Evolutionary conservation across 2,113 vertebrate genomes (phyloP), one percentile per base, ranked within the genome.

Genomic region (Periophthalmodon schlosseri): DNA sequence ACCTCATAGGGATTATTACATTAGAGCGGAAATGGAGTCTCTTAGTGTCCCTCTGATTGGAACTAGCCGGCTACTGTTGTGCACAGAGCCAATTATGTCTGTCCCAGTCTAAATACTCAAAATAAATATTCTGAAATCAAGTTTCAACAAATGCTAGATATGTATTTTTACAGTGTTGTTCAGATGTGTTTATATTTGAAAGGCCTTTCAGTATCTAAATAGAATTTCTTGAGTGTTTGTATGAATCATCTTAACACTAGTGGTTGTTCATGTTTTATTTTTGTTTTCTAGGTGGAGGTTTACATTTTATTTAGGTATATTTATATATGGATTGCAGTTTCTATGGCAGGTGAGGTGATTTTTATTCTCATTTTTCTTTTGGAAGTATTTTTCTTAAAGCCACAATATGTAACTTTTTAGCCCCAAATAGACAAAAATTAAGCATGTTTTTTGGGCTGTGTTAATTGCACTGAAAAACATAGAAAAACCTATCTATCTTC

Each of bases 301-400:
- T 93, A 95, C 94, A 80, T 99, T 97, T 94, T 99, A 97, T 94
- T 93, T 96, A 86, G 92, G 85, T 93, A 94, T 97, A 93, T 98
- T 99, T 95, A 95, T 84, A 81, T 99, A 97, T 73, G 98, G 97
- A 77, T 79, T 99, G 89, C 93, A 84, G 86, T 96, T 97, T 92
- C 93, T 99, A 67, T 98, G 95, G 96, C 94, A 94, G 97, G 97
- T 99, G 92, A 96, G 96, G 4, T 16, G 14, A 60, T 28, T 24
- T 60, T 60, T 60, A 60, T 60, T 24, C 24, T 60, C 23, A 28
- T 61, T 10, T 63, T 3, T 63, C 28, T 33, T 36, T 63, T 34
- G 8, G 20, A 56, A 56, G 10, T n/a, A 44, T 44, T 44, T 44
- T 44, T 10, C 6, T 44, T 44, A 44, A 44, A 44, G 39, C 39